Conservation (phyloP, 2,888 invertebrate genomes). For the Lysandra bellargus region DNA sequence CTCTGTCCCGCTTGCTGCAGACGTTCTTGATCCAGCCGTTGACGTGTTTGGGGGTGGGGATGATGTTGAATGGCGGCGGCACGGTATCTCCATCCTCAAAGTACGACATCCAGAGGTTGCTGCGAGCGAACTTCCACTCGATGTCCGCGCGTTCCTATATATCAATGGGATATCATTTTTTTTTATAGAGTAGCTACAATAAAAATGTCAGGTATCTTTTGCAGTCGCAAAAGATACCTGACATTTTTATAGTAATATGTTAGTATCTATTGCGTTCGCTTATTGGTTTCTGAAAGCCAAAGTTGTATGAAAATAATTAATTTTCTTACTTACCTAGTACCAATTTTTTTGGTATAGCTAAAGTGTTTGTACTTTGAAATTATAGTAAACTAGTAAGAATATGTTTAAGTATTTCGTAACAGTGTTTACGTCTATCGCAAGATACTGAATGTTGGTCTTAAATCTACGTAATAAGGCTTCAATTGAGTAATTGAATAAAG, state of each 20-base stretch:
- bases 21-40: conserved; percentile 63
- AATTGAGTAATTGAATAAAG: background rate
- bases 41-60: conserved; percentile 91
- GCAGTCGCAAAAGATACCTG: too few species aligned
- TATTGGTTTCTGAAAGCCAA: too few species aligned
- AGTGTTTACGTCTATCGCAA: background rate
- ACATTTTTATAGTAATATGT: too few species aligned
- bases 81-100: conserved; percentile 96
- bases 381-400: background rate
- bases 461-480: background rate
- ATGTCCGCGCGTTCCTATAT: conserved; percentile 93
- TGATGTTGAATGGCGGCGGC: conserved; percentile 96
- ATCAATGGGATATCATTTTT: background rate
- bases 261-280: too few species aligned
- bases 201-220: too few species aligned
- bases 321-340: too few species aligned
- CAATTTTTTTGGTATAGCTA: too few species aligned
- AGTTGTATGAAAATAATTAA: too few species aligned
- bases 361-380: too few species aligned
- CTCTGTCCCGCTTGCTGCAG: conserved; percentile 57
- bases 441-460: background rate
- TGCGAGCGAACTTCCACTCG: conserved; percentile 98
- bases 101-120: conserved; percentile 98
- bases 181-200: background rate
- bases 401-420: background rate